Evolutionary conservation across 2,113 vertebrate genomes (phyloP).

Genomic region (Excalfactoria chinensis): DNA sequence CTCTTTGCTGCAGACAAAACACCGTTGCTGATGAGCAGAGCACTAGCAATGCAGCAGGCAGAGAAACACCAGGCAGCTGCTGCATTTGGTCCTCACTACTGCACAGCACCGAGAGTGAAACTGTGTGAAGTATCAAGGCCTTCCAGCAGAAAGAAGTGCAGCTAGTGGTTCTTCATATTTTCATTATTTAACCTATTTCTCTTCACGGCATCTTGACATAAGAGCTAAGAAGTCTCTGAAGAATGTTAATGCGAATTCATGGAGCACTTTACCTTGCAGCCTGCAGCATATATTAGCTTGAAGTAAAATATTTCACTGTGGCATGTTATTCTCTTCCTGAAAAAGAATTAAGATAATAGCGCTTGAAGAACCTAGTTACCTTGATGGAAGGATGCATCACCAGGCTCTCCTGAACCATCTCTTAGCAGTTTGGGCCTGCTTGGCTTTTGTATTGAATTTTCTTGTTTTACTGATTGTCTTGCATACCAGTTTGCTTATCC

Average conservation of each 20-base stretch:
- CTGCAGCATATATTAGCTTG: background rate
- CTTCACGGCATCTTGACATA: background rate
- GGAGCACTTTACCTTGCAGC: background rate
- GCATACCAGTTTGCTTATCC: background rate
- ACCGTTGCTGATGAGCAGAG: fast-evolving
- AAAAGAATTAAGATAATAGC: background rate
- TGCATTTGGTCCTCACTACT: background rate
- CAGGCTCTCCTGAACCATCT: background rate
- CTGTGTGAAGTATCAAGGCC: background rate
- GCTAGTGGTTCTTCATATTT: background rate
- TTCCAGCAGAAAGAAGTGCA: background rate
- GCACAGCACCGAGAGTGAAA: background rate
- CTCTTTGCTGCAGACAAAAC: background rate
- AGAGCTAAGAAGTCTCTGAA: background rate
- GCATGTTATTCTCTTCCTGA: background rate
- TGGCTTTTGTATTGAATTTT: background rate
- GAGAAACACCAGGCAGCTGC: background rate
- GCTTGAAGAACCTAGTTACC: background rate
- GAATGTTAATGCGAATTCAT: background rate
- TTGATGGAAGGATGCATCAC: background rate
- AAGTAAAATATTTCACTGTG: background rate
- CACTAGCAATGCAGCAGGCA: background rate
- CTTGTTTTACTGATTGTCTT: background rate
- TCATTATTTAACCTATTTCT: background rate
- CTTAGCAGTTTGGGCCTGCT: background rate